Evolutionary conservation across 2,888 invertebrate genomes (phyloP).

Genomic region (Agrilus mali): DNA sequence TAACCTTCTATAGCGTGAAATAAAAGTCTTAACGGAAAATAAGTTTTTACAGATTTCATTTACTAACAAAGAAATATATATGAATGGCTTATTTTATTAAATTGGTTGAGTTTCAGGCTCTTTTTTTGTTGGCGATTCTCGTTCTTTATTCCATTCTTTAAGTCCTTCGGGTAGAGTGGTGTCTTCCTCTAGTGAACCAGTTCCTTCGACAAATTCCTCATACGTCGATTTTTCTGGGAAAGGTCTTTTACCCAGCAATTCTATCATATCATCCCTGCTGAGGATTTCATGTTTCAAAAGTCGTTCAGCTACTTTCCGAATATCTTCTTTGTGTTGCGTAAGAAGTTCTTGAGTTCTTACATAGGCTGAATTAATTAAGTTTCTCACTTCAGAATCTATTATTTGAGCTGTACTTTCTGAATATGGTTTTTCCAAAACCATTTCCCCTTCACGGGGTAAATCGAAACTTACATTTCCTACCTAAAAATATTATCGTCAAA

Average conservation of each 20-base stretch:
- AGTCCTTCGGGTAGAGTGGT: constrained; percentile 89
- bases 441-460: constrained; percentile 85
- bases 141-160: constrained; percentile 84
- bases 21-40: too few relatives aligned
- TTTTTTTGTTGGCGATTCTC: constrained; percentile 19
- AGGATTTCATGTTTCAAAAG: constrained; percentile 89
- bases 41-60: too few relatives aligned
- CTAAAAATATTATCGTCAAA: too few relatives aligned
- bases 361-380: constrained; percentile 67
- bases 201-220: constrained; percentile 98
- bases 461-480: constrained; percentile 90
- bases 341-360: constrained; percentile 67
- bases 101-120: too few relatives aligned
- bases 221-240: constrained; percentile 99
- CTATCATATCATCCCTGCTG: constrained; percentile 95
- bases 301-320: constrained; percentile 78
- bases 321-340: constrained; percentile 66
- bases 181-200: constrained; percentile 95
- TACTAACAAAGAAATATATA: too few relatives aligned
- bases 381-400: constrained; percentile 86
- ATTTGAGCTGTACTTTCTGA: constrained; percentile 94
- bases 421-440: constrained; percentile 91
- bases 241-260: constrained; percentile 83
- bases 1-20: too few relatives aligned
- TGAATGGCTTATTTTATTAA: too few relatives aligned